Evolutionary conservation across 1,140 invertebrate species (phyloP), one percentile per base, ranked within the genome.

Genomic region (Platyura marginata): DNA sequence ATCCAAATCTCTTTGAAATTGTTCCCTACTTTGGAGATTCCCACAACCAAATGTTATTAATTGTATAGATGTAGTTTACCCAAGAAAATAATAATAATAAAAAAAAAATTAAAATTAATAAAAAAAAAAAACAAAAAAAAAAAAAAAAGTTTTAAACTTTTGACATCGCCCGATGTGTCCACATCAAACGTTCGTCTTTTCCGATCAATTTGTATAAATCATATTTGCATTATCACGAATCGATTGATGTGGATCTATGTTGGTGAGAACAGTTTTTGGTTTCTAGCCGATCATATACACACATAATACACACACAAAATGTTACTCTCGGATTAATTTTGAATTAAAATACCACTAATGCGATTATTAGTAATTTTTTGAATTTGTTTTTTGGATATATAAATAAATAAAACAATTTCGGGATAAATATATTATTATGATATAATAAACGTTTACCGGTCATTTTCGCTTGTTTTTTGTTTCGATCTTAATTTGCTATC

Each of bases 391-490:
- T 4, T 19, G 29, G n/a, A 8, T 29, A 8, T 6, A 29, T 8
- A 29, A 6, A 29, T 8, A 29, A 29, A 29, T 8, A 29, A 29
- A 29, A 29, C 6, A 29, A 29, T 29, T 40, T 40, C 19, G 19
- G 19, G 8, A 40, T 21, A 8, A 40, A 40, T 21, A 21, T 37
- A n/a, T n/a, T n/a, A n/a, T n/a, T n/a, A n/a, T n/a, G n/a, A n/a
- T n/a, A n/a, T n/a, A n/a, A n/a, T n/a, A 37, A n/a, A 22, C 20
- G 21, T 41, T 41, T 41, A 41, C 21, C 40, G 40, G 40, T 19
- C 40, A 41, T 41, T 41, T 19, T 29, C 4, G 25, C 40, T 21
- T 40, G 5, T 19, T 19, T 40, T 29, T 29, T 6, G 18, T 38
- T 38, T 10, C n/a, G 20, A 38, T 38, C n/a, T 38, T 38, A 3